phyloP scores from a whole-genome alignment of 1,140 invertebrate species.

The Tribolium castaneum region DNA sequence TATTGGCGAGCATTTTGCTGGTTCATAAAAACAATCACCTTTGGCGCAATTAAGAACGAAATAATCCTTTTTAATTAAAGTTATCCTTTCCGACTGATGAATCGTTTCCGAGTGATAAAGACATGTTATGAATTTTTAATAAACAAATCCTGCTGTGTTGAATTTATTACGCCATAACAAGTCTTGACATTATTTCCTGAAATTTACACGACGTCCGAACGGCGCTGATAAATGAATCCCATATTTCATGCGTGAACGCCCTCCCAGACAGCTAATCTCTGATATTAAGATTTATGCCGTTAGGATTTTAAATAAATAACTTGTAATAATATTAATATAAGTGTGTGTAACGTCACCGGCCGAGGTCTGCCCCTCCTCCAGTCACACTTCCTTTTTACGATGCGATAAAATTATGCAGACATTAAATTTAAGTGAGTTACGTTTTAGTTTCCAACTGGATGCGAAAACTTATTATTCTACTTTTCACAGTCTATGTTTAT shows the following conservation, averaged over 20 bases:
- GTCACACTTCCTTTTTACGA: background rate
- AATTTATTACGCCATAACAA: conserved; percentile 37
- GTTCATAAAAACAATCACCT: too few relatives aligned
- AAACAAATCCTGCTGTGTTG: conserved; percentile 27
- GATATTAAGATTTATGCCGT: conserved; percentile 42
- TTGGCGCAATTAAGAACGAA: too few relatives aligned
- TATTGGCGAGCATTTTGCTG: background rate
- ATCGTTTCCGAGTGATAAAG: conserved; percentile 29
- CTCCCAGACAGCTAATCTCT: conserved; percentile 42
- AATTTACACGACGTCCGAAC: conserved; percentile 42
- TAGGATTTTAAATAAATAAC: conserved; percentile 39
- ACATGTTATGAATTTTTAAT: conserved; percentile 38
- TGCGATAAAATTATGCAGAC: conserved; percentile 25
- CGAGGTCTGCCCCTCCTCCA: background rate
- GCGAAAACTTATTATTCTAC: conserved; percentile 28
- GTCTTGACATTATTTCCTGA: conserved; percentile 42
- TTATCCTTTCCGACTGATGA: conserved; percentile 14
- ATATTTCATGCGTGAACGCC: conserved; percentile 41
- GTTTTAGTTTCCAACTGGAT: conserved; percentile 26
- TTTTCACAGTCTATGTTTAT: conserved; percentile 25
- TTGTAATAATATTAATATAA: conserved; percentile 21
- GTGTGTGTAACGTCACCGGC: background rate
- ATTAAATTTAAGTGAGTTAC: conserved; percentile 27
- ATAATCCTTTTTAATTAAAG: conserved; percentile 4
- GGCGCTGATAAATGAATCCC: conserved; percentile 41